phyloP scores from a whole-genome alignment of 2,888 invertebrate genomes.

The Tortrix viridana region DNA sequence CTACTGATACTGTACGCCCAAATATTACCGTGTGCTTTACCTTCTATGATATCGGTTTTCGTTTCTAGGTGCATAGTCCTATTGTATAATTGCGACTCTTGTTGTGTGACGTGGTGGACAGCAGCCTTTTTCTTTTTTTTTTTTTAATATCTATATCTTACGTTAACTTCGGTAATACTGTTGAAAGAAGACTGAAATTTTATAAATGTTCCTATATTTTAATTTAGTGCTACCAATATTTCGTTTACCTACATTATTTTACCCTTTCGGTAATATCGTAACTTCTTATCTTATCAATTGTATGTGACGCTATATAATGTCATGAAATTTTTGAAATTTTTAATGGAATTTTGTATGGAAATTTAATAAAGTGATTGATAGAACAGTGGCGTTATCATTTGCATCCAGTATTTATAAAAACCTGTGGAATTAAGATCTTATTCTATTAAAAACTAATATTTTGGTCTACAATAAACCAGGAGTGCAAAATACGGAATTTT shows the following conservation, averaged over 20 bases:
- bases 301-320: conserved; percentile 83
- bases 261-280: conserved; percentile 73
- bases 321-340: conserved; percentile 82
- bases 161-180: conserved; percentile 77
- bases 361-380: conserved; percentile 83
- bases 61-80: conserved; percentile 36
- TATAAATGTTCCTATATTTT: conserved; percentile 83
- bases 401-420: conserved; percentile 1
- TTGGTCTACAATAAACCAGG: too few species aligned
- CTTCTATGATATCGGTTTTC: conserved; percentile 41
- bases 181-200: conserved; percentile 80
- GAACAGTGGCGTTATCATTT: conserved; percentile 66
- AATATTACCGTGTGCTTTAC: conserved; percentile 34
- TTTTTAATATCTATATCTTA: conserved; percentile 63
- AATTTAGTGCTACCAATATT: conserved; percentile 79
- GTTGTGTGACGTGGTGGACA: conserved; percentile 61
- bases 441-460: too few species aligned
- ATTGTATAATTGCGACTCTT: conserved; percentile 40
- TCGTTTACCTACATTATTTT: conserved; percentile 76
- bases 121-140: conserved; percentile 67
- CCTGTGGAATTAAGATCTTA: too few species aligned
- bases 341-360: conserved; percentile 83
- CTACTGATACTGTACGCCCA: conserved; percentile 58
- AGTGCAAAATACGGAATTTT: too few species aligned
- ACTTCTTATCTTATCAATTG: conserved; percentile 79